These are phyloP conservation scores for Eumaeus atala DNA, from an alignment of 1,140 invertebrate species.

Conservation along the genomic window DNA sequence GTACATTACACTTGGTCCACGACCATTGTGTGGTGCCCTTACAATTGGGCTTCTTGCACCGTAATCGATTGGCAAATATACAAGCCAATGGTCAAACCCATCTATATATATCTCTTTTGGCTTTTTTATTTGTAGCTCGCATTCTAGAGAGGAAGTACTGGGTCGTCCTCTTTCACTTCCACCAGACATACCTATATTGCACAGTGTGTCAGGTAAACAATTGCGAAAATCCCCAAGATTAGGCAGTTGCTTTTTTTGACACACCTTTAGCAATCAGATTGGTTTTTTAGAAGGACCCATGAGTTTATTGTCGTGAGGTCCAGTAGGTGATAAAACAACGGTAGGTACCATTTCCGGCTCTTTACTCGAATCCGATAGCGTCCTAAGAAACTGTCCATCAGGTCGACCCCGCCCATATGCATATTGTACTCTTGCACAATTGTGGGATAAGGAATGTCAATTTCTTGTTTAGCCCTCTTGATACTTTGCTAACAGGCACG, in stretches of 20 bases:
- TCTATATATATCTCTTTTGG: too few species aligned
- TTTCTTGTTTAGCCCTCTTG: constrained; percentile 29
- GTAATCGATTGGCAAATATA: too few species aligned
- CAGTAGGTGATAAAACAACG: constrained; percentile 32
- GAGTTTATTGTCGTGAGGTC: constrained; percentile 29
- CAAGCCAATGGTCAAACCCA: too few species aligned
- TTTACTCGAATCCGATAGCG: constrained; percentile 38
- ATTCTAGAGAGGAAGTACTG: too few species aligned
- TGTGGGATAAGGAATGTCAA: constrained; percentile 29
- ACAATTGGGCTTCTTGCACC: too few species aligned
- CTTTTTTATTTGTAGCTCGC: too few species aligned
- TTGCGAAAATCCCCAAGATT: constrained; percentile 38
- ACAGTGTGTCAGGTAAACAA: constrained; percentile 37
- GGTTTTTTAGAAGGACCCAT: constrained; percentile 32
- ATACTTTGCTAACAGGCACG: constrained; percentile 26
- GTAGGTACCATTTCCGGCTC: constrained; percentile 32
- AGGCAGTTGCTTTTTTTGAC: constrained; percentile 30
- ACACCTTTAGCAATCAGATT: constrained; percentile 30
- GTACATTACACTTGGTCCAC: too few species aligned
- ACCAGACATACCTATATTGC: too few species aligned
- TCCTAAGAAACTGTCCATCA: constrained; percentile 50
- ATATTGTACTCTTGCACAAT: constrained; percentile 37
- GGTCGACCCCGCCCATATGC: constrained; percentile 38
- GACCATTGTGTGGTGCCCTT: too few species aligned
- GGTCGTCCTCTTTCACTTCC: too few species aligned